phyloP scores from a whole-genome alignment of 2,113 vertebrate species.

The Chascanopsetta lugubris region DNA sequence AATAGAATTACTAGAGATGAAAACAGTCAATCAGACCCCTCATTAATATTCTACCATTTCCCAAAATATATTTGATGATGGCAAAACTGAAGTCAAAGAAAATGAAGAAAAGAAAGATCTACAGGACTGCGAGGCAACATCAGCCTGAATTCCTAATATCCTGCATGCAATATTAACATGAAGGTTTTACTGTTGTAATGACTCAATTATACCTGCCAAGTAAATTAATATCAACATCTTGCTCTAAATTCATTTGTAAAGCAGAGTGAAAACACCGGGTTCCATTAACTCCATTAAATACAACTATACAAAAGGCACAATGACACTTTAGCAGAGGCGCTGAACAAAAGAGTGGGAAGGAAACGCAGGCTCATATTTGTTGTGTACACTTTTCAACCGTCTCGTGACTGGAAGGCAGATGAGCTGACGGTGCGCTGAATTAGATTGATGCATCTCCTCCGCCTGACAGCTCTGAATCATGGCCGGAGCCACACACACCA shows the following conservation, averaged over 20 bases:
- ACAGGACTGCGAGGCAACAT: background rate
- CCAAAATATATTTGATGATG: too few species aligned
- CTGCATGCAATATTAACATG: constrained; percentile 31
- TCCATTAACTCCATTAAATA: background rate
- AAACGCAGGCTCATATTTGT: constrained; percentile 56
- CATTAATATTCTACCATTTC: background rate
- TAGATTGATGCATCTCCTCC: constrained; percentile 73
- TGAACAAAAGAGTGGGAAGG: constrained; percentile 72
- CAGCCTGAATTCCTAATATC: constrained; percentile 23
- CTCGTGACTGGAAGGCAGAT: constrained; percentile 57
- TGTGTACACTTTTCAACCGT: constrained; percentile 52
- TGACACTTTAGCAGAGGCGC: constrained; percentile 21
- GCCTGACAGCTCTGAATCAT: constrained; percentile 85
- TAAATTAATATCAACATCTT: constrained; percentile 22
- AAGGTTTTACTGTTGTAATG: constrained; percentile 6
- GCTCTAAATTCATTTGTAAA: background rate
- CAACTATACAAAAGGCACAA: constrained; percentile 19
- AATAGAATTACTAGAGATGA: background rate
- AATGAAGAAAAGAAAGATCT: background rate
- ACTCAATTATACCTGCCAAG: background rate
- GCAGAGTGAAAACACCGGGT: background rate
- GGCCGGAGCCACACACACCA: constrained; percentile 85
- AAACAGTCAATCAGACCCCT: background rate
- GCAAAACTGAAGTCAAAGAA: background rate
- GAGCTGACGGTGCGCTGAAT: constrained; percentile 47